These are phyloP conservation scores for Anticlea derivata DNA, from an alignment of 2,888 invertebrate genomes.

Conservation along the genomic window DNA sequence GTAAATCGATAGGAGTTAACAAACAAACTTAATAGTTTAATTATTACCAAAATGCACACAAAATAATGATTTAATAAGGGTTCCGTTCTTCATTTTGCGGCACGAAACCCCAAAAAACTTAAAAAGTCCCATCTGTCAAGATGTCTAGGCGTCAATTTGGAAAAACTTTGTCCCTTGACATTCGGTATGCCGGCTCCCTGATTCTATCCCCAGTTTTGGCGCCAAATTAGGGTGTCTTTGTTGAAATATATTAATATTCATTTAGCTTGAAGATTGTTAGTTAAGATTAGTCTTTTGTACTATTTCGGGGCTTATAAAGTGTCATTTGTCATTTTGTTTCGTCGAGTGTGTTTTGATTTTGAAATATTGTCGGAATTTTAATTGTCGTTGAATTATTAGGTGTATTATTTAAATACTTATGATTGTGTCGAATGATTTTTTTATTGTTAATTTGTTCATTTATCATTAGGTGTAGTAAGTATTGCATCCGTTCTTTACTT, in stretches of 20 bases:
- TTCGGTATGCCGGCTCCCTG: constrained; percentile 60
- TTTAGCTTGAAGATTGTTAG: constrained; percentile 64
- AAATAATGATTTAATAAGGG: too few species aligned
- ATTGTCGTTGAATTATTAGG: constrained; percentile 50
- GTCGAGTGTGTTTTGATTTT: constrained; percentile 46
- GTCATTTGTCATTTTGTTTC: constrained; percentile 62
- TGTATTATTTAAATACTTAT: constrained; percentile 29
- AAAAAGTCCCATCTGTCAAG: constrained; percentile 67
- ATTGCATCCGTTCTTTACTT: too few species aligned
- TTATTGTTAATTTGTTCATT: not conserved
- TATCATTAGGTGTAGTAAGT: too few species aligned
- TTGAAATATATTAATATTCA: constrained; percentile 55
- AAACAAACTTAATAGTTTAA: too few species aligned
- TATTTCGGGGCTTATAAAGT: constrained; percentile 64
- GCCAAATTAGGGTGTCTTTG: constrained; percentile 52
- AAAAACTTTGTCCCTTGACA: constrained; percentile 46
- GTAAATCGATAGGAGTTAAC: too few species aligned
- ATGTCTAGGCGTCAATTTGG: constrained; percentile 56
- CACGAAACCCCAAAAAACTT: constrained; percentile 24
- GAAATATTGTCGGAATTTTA: constrained; percentile 61
- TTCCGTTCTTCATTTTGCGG: too few species aligned
- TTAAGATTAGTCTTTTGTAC: constrained; percentile 60
- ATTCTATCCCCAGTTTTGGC: constrained; percentile 24
- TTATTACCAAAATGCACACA: too few species aligned
- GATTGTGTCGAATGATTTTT: constrained; percentile 7